These are phyloP conservation scores for Sparidentex hasta DNA, from an alignment of 2,797 vertebrate genomes.

Conservation along the genomic window DNA sequence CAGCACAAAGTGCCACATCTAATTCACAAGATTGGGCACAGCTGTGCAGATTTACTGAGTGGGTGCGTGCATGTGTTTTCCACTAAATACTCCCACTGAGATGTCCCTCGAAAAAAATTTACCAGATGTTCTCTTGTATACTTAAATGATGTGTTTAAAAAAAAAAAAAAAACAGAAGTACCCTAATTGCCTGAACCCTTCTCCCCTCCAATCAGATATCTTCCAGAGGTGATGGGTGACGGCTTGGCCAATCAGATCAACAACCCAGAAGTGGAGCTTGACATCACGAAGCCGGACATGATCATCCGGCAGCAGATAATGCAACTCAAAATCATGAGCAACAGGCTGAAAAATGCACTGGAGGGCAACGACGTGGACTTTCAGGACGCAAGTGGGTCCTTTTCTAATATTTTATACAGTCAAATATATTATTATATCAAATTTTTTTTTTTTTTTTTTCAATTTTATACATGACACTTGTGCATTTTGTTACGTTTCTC, in stretches of 20 bases:
- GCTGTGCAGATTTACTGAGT: slow-evolving; percentile 12
- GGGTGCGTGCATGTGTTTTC: not conserved
- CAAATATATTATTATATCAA: not conserved
- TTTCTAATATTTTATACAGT: not conserved
- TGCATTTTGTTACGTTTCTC: not conserved
- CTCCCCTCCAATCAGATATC: slow-evolving; percentile 85
- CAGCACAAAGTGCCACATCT: slow-evolving; percentile 18
- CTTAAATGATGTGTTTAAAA: not conserved
- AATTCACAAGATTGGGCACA: slow-evolving; percentile 20
- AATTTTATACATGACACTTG: not conserved
- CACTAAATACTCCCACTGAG: slow-evolving; percentile 1
- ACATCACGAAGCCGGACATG: slow-evolving; percentile 97
- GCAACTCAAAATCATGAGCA: slow-evolving; percentile 96
- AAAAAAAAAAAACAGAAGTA: not conserved
- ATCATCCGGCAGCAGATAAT: slow-evolving; percentile 95
- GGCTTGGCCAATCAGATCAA: slow-evolving; percentile 96
- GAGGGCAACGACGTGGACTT: slow-evolving; percentile 93
- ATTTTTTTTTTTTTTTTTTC: slow-evolving; percentile 6
- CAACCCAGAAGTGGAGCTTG: slow-evolving; percentile 95
- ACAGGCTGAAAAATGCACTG: slow-evolving; percentile 90
- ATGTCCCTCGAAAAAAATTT: not conserved
- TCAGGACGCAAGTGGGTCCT: slow-evolving; percentile 91
- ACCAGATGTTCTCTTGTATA: not conserved
- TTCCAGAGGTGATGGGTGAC: slow-evolving; percentile 94
- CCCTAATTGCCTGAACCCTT: not conserved